Conservation (phyloP, 2,888 invertebrate species). For the Phytoseiulus persimilis region DNA sequence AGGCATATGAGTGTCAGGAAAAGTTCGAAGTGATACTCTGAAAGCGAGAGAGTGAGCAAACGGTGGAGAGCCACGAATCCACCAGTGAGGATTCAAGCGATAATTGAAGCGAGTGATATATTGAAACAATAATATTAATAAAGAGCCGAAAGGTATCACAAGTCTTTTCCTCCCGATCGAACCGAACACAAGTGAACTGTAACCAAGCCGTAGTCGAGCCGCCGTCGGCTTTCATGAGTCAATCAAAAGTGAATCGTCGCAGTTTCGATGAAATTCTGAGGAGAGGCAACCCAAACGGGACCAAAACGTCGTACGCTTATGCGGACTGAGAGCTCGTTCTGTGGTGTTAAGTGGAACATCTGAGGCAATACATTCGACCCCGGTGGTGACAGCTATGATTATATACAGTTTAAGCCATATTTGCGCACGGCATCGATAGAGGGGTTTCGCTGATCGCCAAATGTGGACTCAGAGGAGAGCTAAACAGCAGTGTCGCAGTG, state of each 20-base stretch:
- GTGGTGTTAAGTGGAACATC: background rate
- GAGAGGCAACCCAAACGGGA: background rate
- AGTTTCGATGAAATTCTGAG: background rate
- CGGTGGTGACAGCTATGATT: background rate
- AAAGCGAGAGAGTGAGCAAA: background rate
- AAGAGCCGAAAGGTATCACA: background rate
- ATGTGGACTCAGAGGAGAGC: too few relatives aligned
- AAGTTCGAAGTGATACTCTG: background rate
- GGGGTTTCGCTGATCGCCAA: too few relatives aligned
- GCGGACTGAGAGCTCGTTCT: background rate
- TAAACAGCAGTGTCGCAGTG: too few relatives aligned
- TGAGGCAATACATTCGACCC: background rate
- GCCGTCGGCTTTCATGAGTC: background rate
- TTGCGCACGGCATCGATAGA: too few relatives aligned
- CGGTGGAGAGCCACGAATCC: background rate
- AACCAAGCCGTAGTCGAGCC: background rate
- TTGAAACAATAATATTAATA: background rate
- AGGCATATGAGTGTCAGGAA: too few relatives aligned
- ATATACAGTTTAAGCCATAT: background rate
- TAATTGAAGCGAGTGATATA: background rate
- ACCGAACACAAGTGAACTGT: background rate
- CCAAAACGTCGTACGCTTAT: background rate
- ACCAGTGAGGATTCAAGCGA: background rate
- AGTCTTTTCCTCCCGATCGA: background rate
- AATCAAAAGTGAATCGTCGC: background rate